Base-by-base conservation (phyloP, 2,888 invertebrate genomes). In the Dioctria rufipes region DNA sequence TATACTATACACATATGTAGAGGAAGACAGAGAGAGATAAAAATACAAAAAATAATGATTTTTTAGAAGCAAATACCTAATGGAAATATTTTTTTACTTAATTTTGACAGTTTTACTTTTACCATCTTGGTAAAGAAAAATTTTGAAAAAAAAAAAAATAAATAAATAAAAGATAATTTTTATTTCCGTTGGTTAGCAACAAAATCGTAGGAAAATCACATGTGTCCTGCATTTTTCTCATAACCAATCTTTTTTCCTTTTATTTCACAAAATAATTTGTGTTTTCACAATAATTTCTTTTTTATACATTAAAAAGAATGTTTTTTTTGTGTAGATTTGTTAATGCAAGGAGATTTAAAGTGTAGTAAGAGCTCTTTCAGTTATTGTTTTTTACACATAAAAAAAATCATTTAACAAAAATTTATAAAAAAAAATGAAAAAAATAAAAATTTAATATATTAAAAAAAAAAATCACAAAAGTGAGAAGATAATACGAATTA, bases 401-500 rank as follows among this genome's bases (percentile, higher is more conserved):
- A 73, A 71, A 25, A 58, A 63, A 49, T 77, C 63, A 63, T 63
- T 63, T 46, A 77, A 73, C 40, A 73, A 73, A 58, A 75, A 75
- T 75, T 75, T 63, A 63, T 63, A 63, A 61, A 58, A 73, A 25
- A 61, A 73, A 61, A 37, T 61, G 60, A 60, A 77, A 77, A 75
- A 75, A 75, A 37, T 43, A 66, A 58, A 77, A 77, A 63, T 77
- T 77, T 77, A 77, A 77, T 77, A 77, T 77, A 77, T 77, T 77
- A 51, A 73, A 66, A 42, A 49, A 42, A 49, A 65, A 75, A 65
- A 67, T 58, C 66, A 67, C 66, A 66, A 80, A 80, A 75, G 75
- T 80, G 71, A 80, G 63, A 65, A 80, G 71, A 80, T 63, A 80
- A 73, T 71, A 73, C 63, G 77, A 77, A 77, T 77, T 63, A 61